Conservation (phyloP, 2,888 invertebrate genomes). For the Unio delphinus region DNA sequence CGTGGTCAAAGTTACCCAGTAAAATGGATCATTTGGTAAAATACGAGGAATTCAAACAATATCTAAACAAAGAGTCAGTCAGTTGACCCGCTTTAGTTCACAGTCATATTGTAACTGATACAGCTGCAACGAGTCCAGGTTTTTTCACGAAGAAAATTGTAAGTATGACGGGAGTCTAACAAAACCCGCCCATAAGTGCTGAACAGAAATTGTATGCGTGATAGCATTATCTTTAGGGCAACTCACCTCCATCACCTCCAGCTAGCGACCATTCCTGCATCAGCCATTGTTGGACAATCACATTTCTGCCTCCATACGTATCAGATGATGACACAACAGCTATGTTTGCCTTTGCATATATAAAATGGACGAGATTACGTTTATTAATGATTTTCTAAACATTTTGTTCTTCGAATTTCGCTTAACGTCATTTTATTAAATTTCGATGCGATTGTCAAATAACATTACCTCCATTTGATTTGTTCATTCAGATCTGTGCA, state of each 20-base stretch:
- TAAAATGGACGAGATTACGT: too few species aligned
- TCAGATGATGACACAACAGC: too few species aligned
- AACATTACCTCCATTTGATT: too few species aligned
- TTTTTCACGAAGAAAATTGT: constrained; percentile 15
- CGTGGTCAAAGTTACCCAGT: constrained; percentile 16
- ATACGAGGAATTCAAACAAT: constrained; percentile 14
- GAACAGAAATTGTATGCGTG: constrained; percentile 19
- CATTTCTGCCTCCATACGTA: too few species aligned
- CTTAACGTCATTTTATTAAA: too few species aligned
- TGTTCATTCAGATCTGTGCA: too few species aligned
- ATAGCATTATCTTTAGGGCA: constrained; percentile 14
- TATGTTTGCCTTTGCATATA: too few species aligned
- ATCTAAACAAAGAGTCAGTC: constrained; percentile 3
- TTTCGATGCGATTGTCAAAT: too few species aligned
- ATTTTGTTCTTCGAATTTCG: too few species aligned
- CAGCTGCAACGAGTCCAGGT: constrained; percentile 8
- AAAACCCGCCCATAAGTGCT: constrained; percentile 8
- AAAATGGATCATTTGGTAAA: constrained; percentile 3
- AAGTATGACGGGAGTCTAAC: background rate
- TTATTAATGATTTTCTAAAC: too few species aligned
- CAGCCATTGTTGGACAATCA: too few species aligned
- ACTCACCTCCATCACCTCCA: constrained; percentile 7
- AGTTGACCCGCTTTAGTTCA: constrained; percentile 13
- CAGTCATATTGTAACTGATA: constrained; percentile 23
- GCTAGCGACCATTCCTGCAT: too few species aligned